phyloP scores from a whole-genome alignment of 2,797 vertebrate species.

The Chromis chromis region DNA sequence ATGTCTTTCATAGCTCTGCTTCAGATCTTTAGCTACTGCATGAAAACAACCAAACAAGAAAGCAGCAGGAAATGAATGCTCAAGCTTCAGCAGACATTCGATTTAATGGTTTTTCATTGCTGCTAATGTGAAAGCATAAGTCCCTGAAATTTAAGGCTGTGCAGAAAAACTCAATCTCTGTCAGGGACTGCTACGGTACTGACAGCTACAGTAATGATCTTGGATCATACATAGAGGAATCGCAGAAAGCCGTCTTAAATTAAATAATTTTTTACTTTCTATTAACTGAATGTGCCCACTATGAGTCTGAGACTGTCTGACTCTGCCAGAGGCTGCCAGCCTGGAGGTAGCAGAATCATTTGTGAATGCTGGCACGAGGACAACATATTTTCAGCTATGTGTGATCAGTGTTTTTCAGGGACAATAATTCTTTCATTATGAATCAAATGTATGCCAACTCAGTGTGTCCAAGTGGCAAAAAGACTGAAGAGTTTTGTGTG shows the following conservation, averaged over 20 bases:
- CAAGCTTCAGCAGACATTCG: slow-evolving; percentile 6
- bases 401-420: slow-evolving; percentile 33
- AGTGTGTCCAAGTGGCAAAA: slow-evolving; percentile 9
- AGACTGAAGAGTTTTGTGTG: slow-evolving; percentile 6
- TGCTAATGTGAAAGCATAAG: slow-evolving; percentile 40
- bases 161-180: slow-evolving; percentile 30
- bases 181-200: slow-evolving; percentile 43
- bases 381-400: slow-evolving; percentile 13
- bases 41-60: slow-evolving; percentile 27
- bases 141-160: slow-evolving; percentile 52
- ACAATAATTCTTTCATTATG: slow-evolving; percentile 23
- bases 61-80: slow-evolving; percentile 30
- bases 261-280: slow-evolving; percentile 61
- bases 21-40: slow-evolving; percentile 7
- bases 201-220: slow-evolving; percentile 64
- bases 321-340: slow-evolving; percentile 27
- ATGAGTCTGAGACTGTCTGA: slow-evolving; percentile 4
- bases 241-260: slow-evolving; percentile 50
- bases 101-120: slow-evolving; percentile 46
- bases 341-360: slow-evolving; percentile 33
- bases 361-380: slow-evolving; percentile 22
- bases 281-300: slow-evolving; percentile 35
- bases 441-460: slow-evolving; percentile 14
- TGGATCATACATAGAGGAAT: slow-evolving; percentile 32
- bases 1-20: not conserved